Percentiles rank a stretch among this genome's conserved stretches.
Conservation (phyloP, 1,140 invertebrate species). For the Drosophila triauraria region DNA sequence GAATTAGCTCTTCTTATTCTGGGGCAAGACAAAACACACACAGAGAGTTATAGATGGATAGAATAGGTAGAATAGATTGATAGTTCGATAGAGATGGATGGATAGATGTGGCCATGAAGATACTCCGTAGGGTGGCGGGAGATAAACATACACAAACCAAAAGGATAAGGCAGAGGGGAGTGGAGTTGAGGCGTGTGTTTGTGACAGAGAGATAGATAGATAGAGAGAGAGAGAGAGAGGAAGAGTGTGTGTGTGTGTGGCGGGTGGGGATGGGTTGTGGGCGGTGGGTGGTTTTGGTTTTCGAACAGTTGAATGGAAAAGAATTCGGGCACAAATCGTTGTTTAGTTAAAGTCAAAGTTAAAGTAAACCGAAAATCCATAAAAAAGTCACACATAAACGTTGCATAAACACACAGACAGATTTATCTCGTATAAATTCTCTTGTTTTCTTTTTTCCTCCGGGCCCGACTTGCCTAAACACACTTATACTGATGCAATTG, state of each 20-base stretch:
- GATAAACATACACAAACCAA: constrained; percentile 55
- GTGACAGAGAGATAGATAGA: constrained; percentile 15
- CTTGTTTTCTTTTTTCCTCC: constrained; percentile 8
- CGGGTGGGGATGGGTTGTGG: constrained; percentile 37
- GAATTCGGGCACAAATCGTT: constrained; percentile 42
- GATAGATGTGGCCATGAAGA: constrained; percentile 61
- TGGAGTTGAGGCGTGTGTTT: constrained; percentile 32
- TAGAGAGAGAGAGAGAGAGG: constrained; percentile 6
- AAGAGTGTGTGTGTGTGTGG: constrained; percentile 20
- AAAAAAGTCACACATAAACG: constrained; percentile 80
- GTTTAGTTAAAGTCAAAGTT: constrained; percentile 40
- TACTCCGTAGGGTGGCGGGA: constrained; percentile 34
- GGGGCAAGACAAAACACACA: constrained; percentile 64
- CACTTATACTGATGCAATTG: constrained; percentile 38
- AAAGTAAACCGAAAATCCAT: constrained; percentile 37
- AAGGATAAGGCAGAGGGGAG: constrained; percentile 21
- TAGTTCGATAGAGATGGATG: constrained; percentile 50
- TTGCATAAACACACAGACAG: constrained; percentile 79
- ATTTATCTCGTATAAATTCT: constrained; percentile 16
- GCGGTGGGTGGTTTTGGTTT: constrained; percentile 18
- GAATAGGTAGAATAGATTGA: constrained; percentile 27
- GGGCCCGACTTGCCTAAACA: constrained; percentile 38
- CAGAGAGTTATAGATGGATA: constrained; percentile 54
- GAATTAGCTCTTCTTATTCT: constrained; percentile 72
- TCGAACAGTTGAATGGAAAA: constrained; percentile 51